Conservation (phyloP, 2,113 vertebrate species). For the Gadus chalcogrammus region DNA sequence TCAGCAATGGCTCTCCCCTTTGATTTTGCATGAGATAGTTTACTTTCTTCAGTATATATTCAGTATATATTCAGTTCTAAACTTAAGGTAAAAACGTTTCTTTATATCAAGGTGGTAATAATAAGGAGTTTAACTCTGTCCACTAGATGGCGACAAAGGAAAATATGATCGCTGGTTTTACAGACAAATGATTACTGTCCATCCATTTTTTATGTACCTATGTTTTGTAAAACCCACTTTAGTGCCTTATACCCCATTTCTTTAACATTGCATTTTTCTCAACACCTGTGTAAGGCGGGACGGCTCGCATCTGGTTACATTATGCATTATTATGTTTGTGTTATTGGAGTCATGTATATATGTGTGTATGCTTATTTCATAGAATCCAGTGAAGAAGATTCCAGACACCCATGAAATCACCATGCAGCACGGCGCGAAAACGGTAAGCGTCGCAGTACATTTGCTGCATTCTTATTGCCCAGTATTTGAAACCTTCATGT, state of each 20-base stretch:
- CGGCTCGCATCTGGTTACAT: too few relatives aligned
- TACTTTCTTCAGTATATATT: too few relatives aligned
- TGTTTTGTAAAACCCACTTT: too few relatives aligned
- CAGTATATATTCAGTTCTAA: too few relatives aligned
- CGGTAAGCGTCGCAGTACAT: slow-evolving; percentile 72
- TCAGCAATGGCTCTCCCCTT: too few relatives aligned
- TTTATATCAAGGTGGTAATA: background rate
- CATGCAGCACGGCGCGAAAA: slow-evolving; percentile 87
- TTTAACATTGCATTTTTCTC: background rate
- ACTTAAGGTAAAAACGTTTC: too few relatives aligned
- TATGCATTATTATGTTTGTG: too few relatives aligned
- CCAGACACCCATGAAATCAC: slow-evolving; percentile 96
- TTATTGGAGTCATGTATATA: too few relatives aligned
- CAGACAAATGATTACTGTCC: background rate
- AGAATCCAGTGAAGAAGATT: slow-evolving; percentile 91
- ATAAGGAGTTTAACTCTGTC: slow-evolving; percentile 4
- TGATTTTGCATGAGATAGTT: too few relatives aligned
- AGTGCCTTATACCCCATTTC: too few relatives aligned
- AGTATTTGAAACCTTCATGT: background rate
- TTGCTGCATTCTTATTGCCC: background rate
- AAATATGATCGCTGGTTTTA: background rate
- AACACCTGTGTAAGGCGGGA: background rate
- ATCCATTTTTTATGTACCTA: background rate
- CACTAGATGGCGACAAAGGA: slow-evolving; percentile 65
- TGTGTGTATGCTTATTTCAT: slow-evolving; percentile 13